A percentile compares a stretch with the other conserved stretches of the same genome.
Evolutionary conservation across 2,888 invertebrate genomes (phyloP).

Genomic region (Falcaria lacertinaria): DNA sequence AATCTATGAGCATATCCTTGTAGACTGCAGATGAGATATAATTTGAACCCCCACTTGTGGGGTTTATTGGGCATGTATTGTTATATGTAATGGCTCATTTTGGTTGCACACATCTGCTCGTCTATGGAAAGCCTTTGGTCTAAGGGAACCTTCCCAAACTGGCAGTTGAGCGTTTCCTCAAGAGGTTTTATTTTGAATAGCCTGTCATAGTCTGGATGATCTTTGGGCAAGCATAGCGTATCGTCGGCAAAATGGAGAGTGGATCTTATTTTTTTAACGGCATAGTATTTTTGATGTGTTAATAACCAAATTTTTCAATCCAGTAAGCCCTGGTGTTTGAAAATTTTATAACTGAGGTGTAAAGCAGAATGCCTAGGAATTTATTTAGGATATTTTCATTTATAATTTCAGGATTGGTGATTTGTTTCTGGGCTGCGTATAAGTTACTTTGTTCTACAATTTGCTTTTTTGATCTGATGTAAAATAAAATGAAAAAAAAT

Average conservation of each 20-base stretch:
- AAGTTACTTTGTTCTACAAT: slow-evolving; percentile 32
- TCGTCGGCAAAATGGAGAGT: slow-evolving; percentile 27
- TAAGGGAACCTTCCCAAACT: slow-evolving; percentile 16
- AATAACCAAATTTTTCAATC: slow-evolving; percentile 29
- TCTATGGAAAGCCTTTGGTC: slow-evolving; percentile 14
- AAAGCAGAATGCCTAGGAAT: slow-evolving; percentile 31
- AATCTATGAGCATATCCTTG: background rate
- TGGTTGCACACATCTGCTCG: slow-evolving; percentile 17
- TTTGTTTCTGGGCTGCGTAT: slow-evolving; percentile 31
- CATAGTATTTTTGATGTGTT: slow-evolving; percentile 32
- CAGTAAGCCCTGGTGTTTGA: slow-evolving; percentile 29
- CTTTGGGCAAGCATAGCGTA: slow-evolving; percentile 19
- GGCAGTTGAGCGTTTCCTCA: slow-evolving; percentile 19
- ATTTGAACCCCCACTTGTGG: slow-evolving; percentile 28
- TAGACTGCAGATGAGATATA: slow-evolving; percentile 17
- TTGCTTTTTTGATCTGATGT: slow-evolving; percentile 28
- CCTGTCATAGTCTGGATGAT: slow-evolving; percentile 19
- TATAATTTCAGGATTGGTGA: slow-evolving; percentile 30
- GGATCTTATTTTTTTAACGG: slow-evolving; percentile 28
- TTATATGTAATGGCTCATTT: slow-evolving; percentile 12
- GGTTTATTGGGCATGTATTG: slow-evolving; percentile 26
- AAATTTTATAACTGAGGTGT: slow-evolving; percentile 28
- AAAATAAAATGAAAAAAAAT: slow-evolving; percentile 31
- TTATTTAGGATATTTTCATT: slow-evolving; percentile 30
- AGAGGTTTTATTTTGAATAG: slow-evolving; percentile 20